Evolutionary conservation across 2,888 invertebrate species (phyloP).

Genomic region (Tetramorium bicarinatum): DNA sequence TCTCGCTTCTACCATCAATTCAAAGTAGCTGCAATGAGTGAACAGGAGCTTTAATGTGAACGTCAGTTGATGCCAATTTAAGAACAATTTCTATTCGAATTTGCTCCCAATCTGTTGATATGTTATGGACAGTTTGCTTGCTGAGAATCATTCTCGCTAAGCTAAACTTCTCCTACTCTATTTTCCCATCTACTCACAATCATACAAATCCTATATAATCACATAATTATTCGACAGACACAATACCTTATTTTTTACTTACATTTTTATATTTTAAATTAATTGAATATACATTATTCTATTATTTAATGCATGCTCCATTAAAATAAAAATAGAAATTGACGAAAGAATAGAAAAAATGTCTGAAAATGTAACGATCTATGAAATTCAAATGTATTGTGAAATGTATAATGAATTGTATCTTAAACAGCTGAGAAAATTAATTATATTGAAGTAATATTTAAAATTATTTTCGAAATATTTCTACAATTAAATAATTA

Average conservation of each 20-base stretch:
- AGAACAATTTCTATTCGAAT: not conserved
- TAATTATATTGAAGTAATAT: not conserved
- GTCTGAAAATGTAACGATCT: not conserved
- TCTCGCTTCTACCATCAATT: too few species aligned
- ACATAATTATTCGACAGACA: not conserved
- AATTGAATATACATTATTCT: not conserved
- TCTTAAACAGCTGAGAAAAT: not conserved
- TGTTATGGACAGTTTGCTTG: not conserved
- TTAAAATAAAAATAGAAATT: not conserved
- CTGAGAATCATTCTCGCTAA: not conserved
- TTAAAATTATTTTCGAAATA: not conserved
- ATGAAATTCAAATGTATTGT: not conserved
- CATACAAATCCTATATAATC: not conserved
- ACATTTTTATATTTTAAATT: not conserved
- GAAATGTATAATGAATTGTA: not conserved
- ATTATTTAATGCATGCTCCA: not conserved
- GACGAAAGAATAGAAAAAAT: not conserved
- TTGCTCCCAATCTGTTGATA: not conserved
- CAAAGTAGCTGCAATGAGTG: too few species aligned
- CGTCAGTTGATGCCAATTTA: not conserved
- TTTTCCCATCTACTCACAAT: not conserved
- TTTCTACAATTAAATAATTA: not conserved
- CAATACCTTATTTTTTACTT: not conserved
- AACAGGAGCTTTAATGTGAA: not conserved
- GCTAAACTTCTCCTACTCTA: not conserved